Evolutionary conservation across 2,113 vertebrate genomes (phyloP).

Genomic region (Oxyruncus cristatus): DNA sequence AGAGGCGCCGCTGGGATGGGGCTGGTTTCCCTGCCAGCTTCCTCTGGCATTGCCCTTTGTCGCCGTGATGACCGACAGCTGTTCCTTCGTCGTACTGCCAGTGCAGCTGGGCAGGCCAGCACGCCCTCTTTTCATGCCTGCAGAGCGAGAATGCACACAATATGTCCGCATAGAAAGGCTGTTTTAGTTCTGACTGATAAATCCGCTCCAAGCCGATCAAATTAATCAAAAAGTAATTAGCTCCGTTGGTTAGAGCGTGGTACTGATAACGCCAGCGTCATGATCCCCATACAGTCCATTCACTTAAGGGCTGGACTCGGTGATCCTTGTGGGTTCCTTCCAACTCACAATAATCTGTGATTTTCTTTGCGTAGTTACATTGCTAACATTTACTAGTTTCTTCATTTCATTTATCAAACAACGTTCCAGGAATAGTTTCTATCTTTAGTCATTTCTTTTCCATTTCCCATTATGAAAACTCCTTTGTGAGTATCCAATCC

Average conservation of each 20-base stretch:
- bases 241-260: neutral
- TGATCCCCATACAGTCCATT: neutral
- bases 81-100: accelerated
- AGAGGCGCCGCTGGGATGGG: too few species aligned
- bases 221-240: neutral
- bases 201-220: neutral
- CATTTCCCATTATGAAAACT: neutral
- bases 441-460: neutral
- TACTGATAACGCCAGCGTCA: neutral
- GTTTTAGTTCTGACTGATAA: neutral
- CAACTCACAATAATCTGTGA: neutral
- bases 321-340: neutral
- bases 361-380: neutral
- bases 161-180: accelerated
- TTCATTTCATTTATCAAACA: neutral
- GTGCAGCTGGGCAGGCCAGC: neutral
- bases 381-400: neutral
- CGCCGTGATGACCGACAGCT: accelerated
- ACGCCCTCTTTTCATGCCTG: accelerated
- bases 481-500: neutral
- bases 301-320: neutral
- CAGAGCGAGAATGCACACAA: accelerated
- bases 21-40: accelerated
- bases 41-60: neutral
- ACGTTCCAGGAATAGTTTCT: neutral